Evolutionary conservation across 2,888 invertebrate genomes (phyloP), one percentile per base, ranked within the genome.

Genomic region (Gryllus longicercus): DNA sequence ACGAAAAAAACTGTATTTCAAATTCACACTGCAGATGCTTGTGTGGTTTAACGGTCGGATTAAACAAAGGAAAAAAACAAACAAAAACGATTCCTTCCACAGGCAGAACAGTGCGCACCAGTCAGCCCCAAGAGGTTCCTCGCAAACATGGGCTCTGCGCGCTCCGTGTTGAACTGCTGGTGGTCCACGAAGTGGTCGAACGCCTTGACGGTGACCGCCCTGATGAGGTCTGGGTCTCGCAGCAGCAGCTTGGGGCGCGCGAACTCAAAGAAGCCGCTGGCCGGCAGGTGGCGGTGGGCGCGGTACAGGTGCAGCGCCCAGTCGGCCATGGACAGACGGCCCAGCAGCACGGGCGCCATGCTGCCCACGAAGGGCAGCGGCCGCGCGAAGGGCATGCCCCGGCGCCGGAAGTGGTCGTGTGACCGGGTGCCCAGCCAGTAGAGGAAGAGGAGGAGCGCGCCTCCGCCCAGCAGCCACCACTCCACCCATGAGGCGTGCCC

Each of bases 171-270:
- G 63, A 63, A n/a, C n/a, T 14, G 63, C 63, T 18, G n/a, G n/a
- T 63, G 63, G n/a, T 63, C n/a, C 63, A 63, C 63, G n/a, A 63
- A 63, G n/a, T 63, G 63, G 63, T 63, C 63, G 63, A 63, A 63
- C 11, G 4, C 63, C 63, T 63, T 63, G 16, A 63, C 63, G 4
- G 63, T n/a, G 16, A 63, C 63, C 16, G 63, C 63, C 8, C n/a
- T 63, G 63, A 63, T 63, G 63, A 63, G 63, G 14, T 63, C 63
- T 5, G 63, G 63, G 16, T 63, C 63, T n/a, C 63, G 14, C 16
- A 63, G 14, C 16, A 63, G 3, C 63, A 63, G 63, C n/a, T 10
- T 63, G 63, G 63, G 63, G 16, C 14, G 16, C 14, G n/a, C 14
- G n/a, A 63, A 63, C 63, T 63, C 11, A 1, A 63, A 63, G n/a